Base-by-base conservation (phyloP, 2,888 invertebrate species). In the Acanthacorydalis orientalis region DNA sequence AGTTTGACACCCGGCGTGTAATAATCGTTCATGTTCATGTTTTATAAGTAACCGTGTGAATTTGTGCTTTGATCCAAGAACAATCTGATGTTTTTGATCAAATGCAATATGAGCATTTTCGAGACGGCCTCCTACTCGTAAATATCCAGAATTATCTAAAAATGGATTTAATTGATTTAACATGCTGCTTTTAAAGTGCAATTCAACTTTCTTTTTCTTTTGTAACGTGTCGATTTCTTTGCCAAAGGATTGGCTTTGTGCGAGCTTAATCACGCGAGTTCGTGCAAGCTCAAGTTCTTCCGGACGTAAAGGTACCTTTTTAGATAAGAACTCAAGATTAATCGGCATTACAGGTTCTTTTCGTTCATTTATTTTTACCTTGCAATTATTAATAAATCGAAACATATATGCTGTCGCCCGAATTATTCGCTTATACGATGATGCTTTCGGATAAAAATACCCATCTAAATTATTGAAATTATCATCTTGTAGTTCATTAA, bases 1-100 rank as follows among this genome's bases (percentile, higher is more conserved):
- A 12, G 50, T 49, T 31, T 50, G 51, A 8, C 50, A 43, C 1
- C 54, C 54, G 4, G 55, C 53, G 48, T 53, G 55, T 7, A 53
- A 45, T 4, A 49, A 15, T 12, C 31, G 11, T 1, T 34, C 7
- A 50, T 57, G 57, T 12, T 53, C 51, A 44, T 51, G 10, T 10
- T 43, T 16, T 15, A 56, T 43, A 35, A 56, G 44, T 31, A 52
- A 42, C 31, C 47, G 34, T 1, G 51, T 48, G 12, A 54, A 43
- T n/a, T 8, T 9, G 32, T 50, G 45, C 15, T 49, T 50, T 3
- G 35, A 15, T 1, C 44, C 47, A 37, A 53, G 42, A 4, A 53
- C 8, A 9, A 52, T 47, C 8, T 51, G 50, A 40, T 51, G 48
- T 49, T 51, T 53, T 32, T 51, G 37, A n/a, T 51, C 40, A 12